These are phyloP conservation scores for Laspeyria flexula DNA, from an alignment of 2,888 invertebrate genomes.

Conservation along the genomic window DNA sequence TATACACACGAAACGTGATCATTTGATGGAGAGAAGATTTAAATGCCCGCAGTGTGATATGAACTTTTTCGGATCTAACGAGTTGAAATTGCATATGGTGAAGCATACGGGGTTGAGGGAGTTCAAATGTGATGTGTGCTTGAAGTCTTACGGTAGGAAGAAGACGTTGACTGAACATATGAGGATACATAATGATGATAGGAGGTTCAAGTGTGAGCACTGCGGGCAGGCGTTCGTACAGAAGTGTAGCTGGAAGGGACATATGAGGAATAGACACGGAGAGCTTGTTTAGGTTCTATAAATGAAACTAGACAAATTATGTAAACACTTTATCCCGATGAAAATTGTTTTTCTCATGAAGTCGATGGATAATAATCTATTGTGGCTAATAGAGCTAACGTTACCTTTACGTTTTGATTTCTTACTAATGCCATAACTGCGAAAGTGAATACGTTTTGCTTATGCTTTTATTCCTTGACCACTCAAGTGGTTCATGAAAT, in stretches of 20 bases:
- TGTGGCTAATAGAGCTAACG: too few relatives aligned
- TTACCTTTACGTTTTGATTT: too few relatives aligned
- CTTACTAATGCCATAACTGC: too few relatives aligned
- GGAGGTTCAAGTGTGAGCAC: slow-evolving; percentile 47
- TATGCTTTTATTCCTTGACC: too few relatives aligned
- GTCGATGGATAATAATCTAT: too few relatives aligned
- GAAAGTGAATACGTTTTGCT: too few relatives aligned
- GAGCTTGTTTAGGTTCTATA: slow-evolving; percentile 34
- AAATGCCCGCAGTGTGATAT: slow-evolving; percentile 63
- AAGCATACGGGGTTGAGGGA: slow-evolving; percentile 52
- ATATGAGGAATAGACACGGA: slow-evolving; percentile 49
- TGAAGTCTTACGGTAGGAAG: slow-evolving; percentile 55
- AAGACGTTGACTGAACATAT: slow-evolving; percentile 56
- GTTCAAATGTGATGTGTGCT: slow-evolving; percentile 57
- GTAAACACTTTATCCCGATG: too few relatives aligned
- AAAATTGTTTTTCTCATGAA: too few relatives aligned
- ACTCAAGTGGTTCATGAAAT: too few relatives aligned
- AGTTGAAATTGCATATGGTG: slow-evolving; percentile 54
- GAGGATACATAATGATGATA: slow-evolving; percentile 56
- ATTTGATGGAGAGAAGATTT: slow-evolving; percentile 62
- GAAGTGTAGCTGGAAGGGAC: slow-evolving; percentile 54
- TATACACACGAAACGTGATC: slow-evolving; percentile 63
- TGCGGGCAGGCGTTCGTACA: slow-evolving; percentile 52
- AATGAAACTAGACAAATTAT: too few relatives aligned
- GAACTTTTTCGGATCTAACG: slow-evolving; percentile 57